These are phyloP conservation scores for Argentina silus DNA, from an alignment of 2,797 vertebrate genomes.

Conservation along the genomic window DNA sequence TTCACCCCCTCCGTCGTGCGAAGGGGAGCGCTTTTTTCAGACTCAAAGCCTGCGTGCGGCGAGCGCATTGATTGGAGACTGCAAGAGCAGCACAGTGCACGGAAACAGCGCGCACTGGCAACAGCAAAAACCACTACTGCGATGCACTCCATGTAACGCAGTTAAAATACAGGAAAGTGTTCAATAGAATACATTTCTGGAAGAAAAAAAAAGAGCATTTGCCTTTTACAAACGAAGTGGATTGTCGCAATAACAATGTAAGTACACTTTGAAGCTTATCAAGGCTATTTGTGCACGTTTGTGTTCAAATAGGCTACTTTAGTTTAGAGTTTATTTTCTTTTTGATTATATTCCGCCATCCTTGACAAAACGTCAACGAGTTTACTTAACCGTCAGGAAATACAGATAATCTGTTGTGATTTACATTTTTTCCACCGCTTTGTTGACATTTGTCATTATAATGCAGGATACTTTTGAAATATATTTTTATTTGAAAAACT, in stretches of 20 bases:
- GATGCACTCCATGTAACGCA: not conserved
- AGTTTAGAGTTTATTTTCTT: not conserved
- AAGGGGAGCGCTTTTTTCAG: slow-evolving; percentile 7
- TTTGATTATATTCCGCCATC: not conserved
- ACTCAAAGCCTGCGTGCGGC: slow-evolving; percentile 3
- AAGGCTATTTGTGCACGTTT: not conserved
- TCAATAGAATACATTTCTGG: not conserved
- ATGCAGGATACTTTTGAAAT: not conserved
- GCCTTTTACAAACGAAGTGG: not conserved
- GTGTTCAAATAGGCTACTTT: not conserved
- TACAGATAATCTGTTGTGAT: too few species aligned
- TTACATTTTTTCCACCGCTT: too few species aligned
- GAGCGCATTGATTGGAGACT: not conserved
- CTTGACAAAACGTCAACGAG: not conserved
- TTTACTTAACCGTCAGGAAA: too few species aligned
- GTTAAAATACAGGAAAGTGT: not conserved
- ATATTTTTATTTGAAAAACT: too few species aligned
- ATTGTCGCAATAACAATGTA: not conserved
- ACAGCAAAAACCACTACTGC: slow-evolving; percentile 1
- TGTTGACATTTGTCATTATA: too few species aligned
- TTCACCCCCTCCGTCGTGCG: not conserved
- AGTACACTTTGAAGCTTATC: not conserved
- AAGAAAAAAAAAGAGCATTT: not conserved
- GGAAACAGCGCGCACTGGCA: not conserved
- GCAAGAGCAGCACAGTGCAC: not conserved